These are phyloP conservation scores for Poeciliopsis presidionis DNA, from an alignment of 2,797 vertebrate species.

Conservation along the genomic window DNA sequence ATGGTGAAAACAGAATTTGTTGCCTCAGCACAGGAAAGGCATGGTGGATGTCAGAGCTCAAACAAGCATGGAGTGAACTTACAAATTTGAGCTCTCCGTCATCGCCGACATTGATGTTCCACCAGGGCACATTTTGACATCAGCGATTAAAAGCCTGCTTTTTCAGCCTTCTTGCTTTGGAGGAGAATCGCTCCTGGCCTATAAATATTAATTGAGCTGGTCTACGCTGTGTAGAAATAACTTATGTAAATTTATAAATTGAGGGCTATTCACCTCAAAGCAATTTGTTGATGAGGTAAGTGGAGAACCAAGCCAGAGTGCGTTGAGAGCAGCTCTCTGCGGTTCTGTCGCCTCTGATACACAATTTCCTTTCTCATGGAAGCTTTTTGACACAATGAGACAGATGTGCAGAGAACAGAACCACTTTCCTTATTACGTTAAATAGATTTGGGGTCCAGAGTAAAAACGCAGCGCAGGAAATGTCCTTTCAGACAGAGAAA, in stretches of 20 bases:
- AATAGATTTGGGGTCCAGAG: constrained; percentile 8
- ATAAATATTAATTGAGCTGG: constrained; percentile 74
- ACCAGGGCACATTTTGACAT: constrained; percentile 53
- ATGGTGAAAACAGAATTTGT: constrained; percentile 18
- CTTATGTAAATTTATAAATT: constrained; percentile 73
- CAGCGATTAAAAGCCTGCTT: constrained; percentile 44
- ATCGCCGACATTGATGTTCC: constrained; percentile 34
- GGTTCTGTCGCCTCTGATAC: constrained; percentile 34
- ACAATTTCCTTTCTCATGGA: constrained; percentile 26
- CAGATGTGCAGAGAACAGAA: constrained; percentile 15
- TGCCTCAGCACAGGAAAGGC: constrained; percentile 19
- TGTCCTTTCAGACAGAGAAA: constrained; percentile 8
- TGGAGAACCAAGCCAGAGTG: constrained; percentile 49
- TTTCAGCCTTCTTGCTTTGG: constrained; percentile 33
- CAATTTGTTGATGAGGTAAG: constrained; percentile 76
- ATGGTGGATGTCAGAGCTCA: constrained; percentile 44
- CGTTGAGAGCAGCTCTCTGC: constrained; percentile 25
- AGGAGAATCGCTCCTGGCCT: constrained; percentile 46
- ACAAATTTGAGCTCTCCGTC: constrained; percentile 21
- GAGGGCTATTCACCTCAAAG: constrained; percentile 74
- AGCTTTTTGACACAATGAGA: constrained; percentile 28
- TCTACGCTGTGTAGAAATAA: constrained; percentile 63
- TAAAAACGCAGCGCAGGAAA: constrained; percentile 2
- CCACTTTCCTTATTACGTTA: constrained; percentile 15
- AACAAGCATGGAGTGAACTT: constrained; percentile 42